Base-by-base conservation (phyloP, 1,140 invertebrate species). In the Ruditapes philippinarum region DNA sequence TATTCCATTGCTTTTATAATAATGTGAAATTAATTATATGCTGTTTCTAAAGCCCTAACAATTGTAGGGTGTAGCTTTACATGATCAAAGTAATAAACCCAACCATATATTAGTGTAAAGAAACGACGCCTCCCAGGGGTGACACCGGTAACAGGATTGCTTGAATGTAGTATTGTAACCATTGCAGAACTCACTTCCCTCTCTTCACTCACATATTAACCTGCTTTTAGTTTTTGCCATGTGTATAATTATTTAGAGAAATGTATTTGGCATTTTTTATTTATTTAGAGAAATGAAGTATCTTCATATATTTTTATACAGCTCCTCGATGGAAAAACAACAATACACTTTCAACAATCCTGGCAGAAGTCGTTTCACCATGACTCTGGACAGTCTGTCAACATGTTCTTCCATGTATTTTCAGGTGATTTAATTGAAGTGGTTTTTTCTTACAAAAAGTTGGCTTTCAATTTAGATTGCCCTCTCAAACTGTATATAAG, bases 271-370 rank as follows among this genome's bases (percentile, higher is more conserved):
- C 65, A 70, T 70, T 70, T 70, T 70, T 70, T 70, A 70, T 70
- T 70, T 70, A 70, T 70, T 70, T 70, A 70, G 65, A 70, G 65
- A 70, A 70, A 70, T 70, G 65, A 70, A 70, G 65, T 70, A 70
- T 70, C 65, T 70, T 70, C 65, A 70, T 70, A 70, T 70, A 70
- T 70, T 70, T 70, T 70, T 70, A 70, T 70, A 70, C 65, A 70
- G 65, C 65, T 70, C 65, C 36, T 70, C 65, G 65, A 70, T 70
- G 65, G 65, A 70, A 70, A 70, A 70, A 70, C 65, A 70, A 70
- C 65, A 70, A 70, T 70, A 70, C 65, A 70, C 65, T 70, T 70
- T 70, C 65, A 70, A 70, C 65, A 70, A 70, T 70, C 65, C 65
- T 70, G 65, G 65, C 65, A 70, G 65, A 70, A 70, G 65, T 70